Evolutionary conservation across 2,797 vertebrate genomes (phyloP).

Genomic region (Synanceia verrucosa): DNA sequence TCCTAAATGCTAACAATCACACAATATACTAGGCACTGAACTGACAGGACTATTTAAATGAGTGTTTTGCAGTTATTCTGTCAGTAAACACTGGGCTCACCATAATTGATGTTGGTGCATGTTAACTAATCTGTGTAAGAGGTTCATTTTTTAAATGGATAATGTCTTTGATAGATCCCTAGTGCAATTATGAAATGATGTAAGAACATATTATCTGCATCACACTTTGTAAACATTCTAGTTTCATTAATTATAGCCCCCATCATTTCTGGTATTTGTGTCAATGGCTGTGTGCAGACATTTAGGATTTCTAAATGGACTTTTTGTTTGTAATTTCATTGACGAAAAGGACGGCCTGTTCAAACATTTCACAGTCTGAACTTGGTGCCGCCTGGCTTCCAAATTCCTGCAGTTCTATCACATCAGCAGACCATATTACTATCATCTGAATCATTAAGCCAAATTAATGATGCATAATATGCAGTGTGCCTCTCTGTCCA

Average conservation of each 20-base stretch:
- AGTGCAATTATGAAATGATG: not conserved
- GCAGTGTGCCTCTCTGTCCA: constrained; percentile 57
- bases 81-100: not conserved
- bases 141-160: not conserved
- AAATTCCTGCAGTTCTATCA: constrained; percentile 54
- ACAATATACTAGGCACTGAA: not conserved
- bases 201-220: not conserved
- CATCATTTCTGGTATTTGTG: not conserved
- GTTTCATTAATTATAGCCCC: not conserved
- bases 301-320: not conserved
- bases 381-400: constrained; percentile 25
- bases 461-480: constrained; percentile 77
- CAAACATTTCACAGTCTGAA: constrained; percentile 35
- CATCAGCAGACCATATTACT: constrained; percentile 55
- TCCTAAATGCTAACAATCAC: not conserved
- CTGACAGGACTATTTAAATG: not conserved
- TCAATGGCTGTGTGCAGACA: not conserved
- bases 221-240: not conserved
- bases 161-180: not conserved
- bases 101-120: not conserved
- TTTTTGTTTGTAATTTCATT: constrained; percentile 18
- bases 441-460: constrained; percentile 76
- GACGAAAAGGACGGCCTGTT: constrained; percentile 3
- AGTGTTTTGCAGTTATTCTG: not conserved
- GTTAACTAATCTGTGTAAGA: not conserved